Evolutionary conservation across 2,797 vertebrate species (phyloP), one percentile per base, ranked within the genome.

Genomic region (Tiaroga cobitis): DNA sequence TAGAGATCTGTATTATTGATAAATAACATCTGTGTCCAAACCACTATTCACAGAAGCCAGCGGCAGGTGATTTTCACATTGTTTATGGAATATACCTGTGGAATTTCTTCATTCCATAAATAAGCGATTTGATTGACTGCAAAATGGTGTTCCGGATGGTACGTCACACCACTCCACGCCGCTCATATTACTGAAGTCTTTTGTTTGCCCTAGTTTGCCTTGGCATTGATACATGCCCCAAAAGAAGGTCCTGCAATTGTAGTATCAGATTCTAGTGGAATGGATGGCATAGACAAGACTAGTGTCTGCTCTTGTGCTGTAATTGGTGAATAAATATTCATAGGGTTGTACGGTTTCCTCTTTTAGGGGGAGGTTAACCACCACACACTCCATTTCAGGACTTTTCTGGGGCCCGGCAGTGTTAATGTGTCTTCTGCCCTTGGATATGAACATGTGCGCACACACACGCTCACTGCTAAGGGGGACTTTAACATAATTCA

Each of bases 301-400:
- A 41, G 19, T 6, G n/a, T 54, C 69, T 75, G 37, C 82, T 80
- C 43, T 63, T 67, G 43, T 34, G 9, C 29, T 81, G 72, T 88
- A 86, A 88, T 88, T 88, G 86, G 78, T 65, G 51, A 68, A 79
- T 88, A 86, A 84, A 88, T 88, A 86, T 86, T 86, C 85, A 88
- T 88, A 43, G 78, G 65, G 41, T 43, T 80, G 77, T 39, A 67
- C 75, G 68, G 84, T 84, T 76, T 72, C 56, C 67, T 75, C 63
- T 86, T 88, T 84, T 78, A 67, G 76, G 74, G 59, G 82, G 26
- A 59, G 77, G 69, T 84, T 87, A 87, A 84, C 86, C 70, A 67
- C 76, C 59, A 24, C 68, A 83, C 70, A 68, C 76, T 61, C 37
- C 56, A 67, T 61, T 74, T 80, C 18, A 75, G 54, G 82, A 59